Base-by-base conservation (phyloP, 2,888 invertebrate genomes). In the Hypomecis punctinalis region DNA sequence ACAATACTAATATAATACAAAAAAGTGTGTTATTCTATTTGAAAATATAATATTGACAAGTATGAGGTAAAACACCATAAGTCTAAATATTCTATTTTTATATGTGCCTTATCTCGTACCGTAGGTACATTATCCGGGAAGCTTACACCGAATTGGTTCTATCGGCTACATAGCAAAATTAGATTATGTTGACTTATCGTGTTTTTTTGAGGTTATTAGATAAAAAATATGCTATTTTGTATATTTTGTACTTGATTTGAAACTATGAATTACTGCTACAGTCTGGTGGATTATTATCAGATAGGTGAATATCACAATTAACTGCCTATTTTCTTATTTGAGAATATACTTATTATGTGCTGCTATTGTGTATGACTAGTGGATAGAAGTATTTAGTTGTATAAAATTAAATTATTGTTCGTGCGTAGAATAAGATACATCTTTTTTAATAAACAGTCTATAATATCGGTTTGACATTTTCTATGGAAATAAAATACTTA, bases 311-410 rank as follows among this genome's bases (percentile, higher is more conserved):
- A 82, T 83, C 80, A 84, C 78, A 76, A 74, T 52, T 71, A 77
- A 78, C 77, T 79, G 80, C 74, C 77, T 84, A 85, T 84, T 85
- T 85, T 47, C 23, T 54, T 66, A 72, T 77, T 79, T 82, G 62
- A 66, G 59, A 55, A 55, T 62, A 62, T 35, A 61, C 56, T 45
- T 33, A 45, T 48, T 65, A 61, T 66, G 61, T 66, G 85, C 85
- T 88, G 84, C 84, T 88, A 81, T 86, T 85, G 84, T 79, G 78
- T 78, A 86, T 91, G 90, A 91, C 90, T 91, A 91, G 90, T 80
- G 84, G 82, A 72, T 67, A 73, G 79, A 79, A 79, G 77, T 69
- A 71, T 72, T 77, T 80, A 77, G 82, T 82, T 80, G 80, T 67
- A 59, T 23, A 42, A 23, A 23, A 46, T 57, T 6, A 55, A 39